Base-by-base conservation (phyloP, 2,797 vertebrate species). In the Momotus momota region DNA sequence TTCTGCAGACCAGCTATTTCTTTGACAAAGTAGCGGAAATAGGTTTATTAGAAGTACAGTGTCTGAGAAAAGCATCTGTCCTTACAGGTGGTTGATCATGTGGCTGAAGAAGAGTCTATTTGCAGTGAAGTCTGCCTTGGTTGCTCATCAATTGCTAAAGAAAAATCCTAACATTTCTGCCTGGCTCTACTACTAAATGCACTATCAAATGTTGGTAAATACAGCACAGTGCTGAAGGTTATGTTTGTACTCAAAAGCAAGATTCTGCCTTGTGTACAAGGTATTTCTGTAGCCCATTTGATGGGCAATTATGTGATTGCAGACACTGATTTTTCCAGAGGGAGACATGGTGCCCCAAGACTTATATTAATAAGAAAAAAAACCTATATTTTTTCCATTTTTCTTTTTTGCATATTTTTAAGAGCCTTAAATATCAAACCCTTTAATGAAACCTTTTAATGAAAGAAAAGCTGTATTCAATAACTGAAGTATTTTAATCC, bases 11-110 rank as follows among this genome's bases (percentile, higher is more conserved):
- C 38, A 49, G 55, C 74, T 90, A 78, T 93, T 95, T 87, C 41
- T 93, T 82, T 89, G 92, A 80, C 64, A 71, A 67, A 80, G 27
- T n/a, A 49, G 52, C 88, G 61, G 86, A 89, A 87, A 81, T 35
- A 66, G 48, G 10, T 67, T 92, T 85, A 73, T 91, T 94, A 40
- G 38, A 88, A 94, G 27, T 33, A 41, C 25, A 74, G 55, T 46
- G n/a, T 85, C 16, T 45, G 57, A 52, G 55, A 79, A 49, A 18
- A 58, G 14, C 73, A 73, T 84, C 43, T 64, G 2, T 94, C 66
- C 52, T 85, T 90, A 54, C 19, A 92, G 45, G 64, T 82, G 22
- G n/a, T 81, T 52, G 83, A 45, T 58, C 0, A 0, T 31, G 8
- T 73, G 73, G 62, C 71, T 81, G 64, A 73, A 60, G 49, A 88